Evolutionary conservation across 2,888 invertebrate genomes (phyloP), one percentile per base, ranked within the genome.

Genomic region (Agrilus mali): DNA sequence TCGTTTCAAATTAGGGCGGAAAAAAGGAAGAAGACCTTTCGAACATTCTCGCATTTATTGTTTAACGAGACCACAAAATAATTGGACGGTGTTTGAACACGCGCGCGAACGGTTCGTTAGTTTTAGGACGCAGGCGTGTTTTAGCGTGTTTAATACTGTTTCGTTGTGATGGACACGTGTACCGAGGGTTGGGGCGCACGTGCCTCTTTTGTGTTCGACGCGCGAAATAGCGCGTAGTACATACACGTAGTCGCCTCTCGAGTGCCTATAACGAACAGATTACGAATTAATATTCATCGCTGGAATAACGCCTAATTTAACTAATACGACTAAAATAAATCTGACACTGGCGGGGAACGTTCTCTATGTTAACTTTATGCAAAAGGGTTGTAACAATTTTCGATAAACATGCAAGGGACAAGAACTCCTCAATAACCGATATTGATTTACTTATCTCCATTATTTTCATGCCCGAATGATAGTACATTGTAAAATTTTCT

Each of bases 1-100:
- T 27, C 27, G 27, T 27, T 27, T 27, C 27, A 27, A 27, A 27
- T 27, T 27, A 27, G 27, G 27, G 4, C 27, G 27, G 27, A 27
- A 27, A 27, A 27, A 27, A 27, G 27, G 27, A 27, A 27, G 27
- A 27, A 27, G 27, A 27, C 27, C 27, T 27, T 27, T 27, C 27
- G 27, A 20, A 38, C 35, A 38, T 39, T 48, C 54, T 55, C 49
- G 50, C 57, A 55, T 58, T 59, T 59, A 60, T 61, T 58, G 56
- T 61, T 54, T 63, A 63, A 63, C 61, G 61, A 62, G 59, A 64
- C 64, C 64, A 53, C 64, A 64, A 63, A 64, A 62, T 64, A 64
- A 64, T 64, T 63, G 64, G 61, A 62, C 63, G 61, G 55, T 60
- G 63, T 60, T 55, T 55, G 57, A 55, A 52, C 64, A 62, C 63